Evolutionary conservation across 2,797 vertebrate genomes (phyloP).

Genomic region (Anabacerthia variegaticeps): DNA sequence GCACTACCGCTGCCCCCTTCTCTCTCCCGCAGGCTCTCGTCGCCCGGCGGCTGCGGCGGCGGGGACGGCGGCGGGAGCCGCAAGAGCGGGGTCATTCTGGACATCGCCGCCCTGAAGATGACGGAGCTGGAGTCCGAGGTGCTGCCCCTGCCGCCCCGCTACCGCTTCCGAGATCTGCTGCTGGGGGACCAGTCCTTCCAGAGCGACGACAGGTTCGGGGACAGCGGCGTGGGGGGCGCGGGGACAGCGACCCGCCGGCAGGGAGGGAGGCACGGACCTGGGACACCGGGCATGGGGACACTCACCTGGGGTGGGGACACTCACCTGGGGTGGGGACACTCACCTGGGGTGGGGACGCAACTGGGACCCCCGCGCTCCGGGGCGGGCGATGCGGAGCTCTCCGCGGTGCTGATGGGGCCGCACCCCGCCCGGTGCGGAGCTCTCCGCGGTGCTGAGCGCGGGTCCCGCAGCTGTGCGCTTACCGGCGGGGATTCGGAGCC

Average conservation of each 20-base stretch:
- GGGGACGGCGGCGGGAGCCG: conserved; percentile 74
- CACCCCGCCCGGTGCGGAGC: background rate
- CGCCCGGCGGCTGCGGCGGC: conserved; percentile 46
- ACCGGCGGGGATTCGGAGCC: background rate
- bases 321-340: no score
- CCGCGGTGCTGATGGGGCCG: background rate
- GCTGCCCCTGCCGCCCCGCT: conserved; percentile 90
- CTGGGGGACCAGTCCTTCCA: conserved; percentile 92
- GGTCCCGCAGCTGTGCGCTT: background rate
- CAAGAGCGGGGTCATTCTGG: conserved; percentile 84
- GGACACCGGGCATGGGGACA: background rate
- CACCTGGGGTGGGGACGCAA: background rate
- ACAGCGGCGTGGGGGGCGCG: background rate
- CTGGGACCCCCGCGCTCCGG: no score
- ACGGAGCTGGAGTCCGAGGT: conserved; percentile 91
- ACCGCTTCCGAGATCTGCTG: conserved; percentile 93
- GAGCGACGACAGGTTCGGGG: conserved; percentile 91
- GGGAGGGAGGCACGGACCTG: fast-evolving
- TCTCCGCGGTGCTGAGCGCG: conserved; percentile 69
- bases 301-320: background rate
- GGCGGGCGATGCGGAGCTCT: background rate
- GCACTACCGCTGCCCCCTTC: conserved; percentile 10
- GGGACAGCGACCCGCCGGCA: background rate
- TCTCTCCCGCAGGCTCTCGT: conserved; percentile 70
- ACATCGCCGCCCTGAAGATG: conserved; percentile 87